These are phyloP conservation scores for Caenorhabditis briggsae DNA, from an alignment of 1,140 invertebrate species.

Conservation along the genomic window DNA sequence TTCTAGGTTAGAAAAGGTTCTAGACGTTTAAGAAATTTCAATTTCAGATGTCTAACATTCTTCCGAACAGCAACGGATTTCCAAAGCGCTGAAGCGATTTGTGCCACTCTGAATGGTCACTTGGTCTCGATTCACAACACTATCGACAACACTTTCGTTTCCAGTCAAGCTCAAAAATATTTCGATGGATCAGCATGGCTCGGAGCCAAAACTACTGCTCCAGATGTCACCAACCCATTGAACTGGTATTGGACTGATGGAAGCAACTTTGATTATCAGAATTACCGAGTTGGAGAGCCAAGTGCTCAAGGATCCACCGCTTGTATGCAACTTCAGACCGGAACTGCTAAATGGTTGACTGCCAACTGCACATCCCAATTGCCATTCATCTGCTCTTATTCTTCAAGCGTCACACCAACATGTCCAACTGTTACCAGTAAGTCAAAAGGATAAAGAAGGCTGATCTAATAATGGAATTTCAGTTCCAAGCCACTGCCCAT, in stretches of 20 bases:
- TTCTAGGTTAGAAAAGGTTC: background rate
- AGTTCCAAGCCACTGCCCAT: slow-evolving; percentile 43
- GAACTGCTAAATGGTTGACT: slow-evolving; percentile 32
- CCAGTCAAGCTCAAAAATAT: slow-evolving; percentile 37
- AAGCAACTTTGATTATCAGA: slow-evolving; percentile 43
- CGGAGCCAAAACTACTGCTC: slow-evolving; percentile 29
- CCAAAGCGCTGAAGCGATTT: slow-evolving; percentile 12
- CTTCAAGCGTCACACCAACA: slow-evolving; percentile 30
- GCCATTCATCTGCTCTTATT: slow-evolving; percentile 44
- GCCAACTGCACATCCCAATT: slow-evolving; percentile 16
- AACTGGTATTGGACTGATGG: slow-evolving; percentile 50
- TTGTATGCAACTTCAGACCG: slow-evolving; percentile 32
- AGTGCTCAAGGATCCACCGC: slow-evolving; percentile 5
- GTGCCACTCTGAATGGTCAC: slow-evolving; percentile 26
- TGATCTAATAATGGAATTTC: background rate
- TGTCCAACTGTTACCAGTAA: slow-evolving; percentile 42
- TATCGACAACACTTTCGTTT: slow-evolving; percentile 10
- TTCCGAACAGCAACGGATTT: slow-evolving; percentile 13
- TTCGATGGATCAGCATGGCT: background rate
- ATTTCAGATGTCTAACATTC: background rate
- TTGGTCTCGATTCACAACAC: slow-evolving; percentile 28
- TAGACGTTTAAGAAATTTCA: too few relatives aligned
- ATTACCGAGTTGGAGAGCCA: slow-evolving; percentile 33
- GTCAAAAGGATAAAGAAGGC: background rate
- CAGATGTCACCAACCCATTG: slow-evolving; percentile 44